These are phyloP conservation scores for Sminthurinus aureus DNA, from an alignment of 2,888 invertebrate species.

Conservation along the genomic window DNA sequence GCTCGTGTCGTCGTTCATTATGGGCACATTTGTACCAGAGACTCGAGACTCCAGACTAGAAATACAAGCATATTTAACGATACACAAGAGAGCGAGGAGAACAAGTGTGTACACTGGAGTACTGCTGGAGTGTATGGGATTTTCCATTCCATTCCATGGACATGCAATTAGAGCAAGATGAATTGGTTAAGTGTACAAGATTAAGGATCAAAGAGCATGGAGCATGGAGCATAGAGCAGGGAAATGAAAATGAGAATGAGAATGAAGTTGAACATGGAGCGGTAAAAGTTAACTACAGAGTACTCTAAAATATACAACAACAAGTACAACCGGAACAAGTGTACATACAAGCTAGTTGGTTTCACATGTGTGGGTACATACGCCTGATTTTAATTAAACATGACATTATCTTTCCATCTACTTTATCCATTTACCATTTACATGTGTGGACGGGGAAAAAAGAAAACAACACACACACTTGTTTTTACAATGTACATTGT, in stretches of 20 bases:
- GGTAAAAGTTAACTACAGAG: too few relatives aligned
- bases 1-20: too few relatives aligned
- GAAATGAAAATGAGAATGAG: conserved; percentile 24
- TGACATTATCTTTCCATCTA: conserved; percentile 56
- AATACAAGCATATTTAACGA: too few relatives aligned
- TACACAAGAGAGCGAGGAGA: neutral
- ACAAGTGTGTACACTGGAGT: neutral
- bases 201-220: neutral
- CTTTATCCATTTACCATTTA: conserved; percentile 29
- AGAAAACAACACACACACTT: neutral
- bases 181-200: conserved; percentile 6
- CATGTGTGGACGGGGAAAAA: neutral
- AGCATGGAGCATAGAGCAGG: neutral
- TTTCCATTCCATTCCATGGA: neutral
- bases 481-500: neutral
- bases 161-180: conserved; percentile 12
- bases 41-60: too few relatives aligned
- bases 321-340: too few relatives aligned
- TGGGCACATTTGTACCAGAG: too few relatives aligned
- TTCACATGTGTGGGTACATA: too few relatives aligned
- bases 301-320: too few relatives aligned
- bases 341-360: too few relatives aligned
- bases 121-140: neutral
- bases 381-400: conserved; percentile 58
- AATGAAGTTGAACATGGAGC: neutral